Conservation (phyloP, 2,888 invertebrate species). For the Leptinotarsa peninsularis region DNA sequence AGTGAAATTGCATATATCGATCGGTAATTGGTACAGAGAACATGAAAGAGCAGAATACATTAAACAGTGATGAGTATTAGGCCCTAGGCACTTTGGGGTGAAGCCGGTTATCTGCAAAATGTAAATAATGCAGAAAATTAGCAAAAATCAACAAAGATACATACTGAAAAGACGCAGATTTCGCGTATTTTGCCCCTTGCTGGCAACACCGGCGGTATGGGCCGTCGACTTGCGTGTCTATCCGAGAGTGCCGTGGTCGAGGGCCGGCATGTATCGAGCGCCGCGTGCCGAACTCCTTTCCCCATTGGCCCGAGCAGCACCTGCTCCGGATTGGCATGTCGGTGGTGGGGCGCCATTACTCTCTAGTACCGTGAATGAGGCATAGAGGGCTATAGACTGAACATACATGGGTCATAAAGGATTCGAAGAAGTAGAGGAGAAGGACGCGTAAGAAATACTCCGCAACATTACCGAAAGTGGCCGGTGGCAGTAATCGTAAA, state of each 20-base stretch:
- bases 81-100: too few relatives aligned
- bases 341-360: constrained; percentile 68
- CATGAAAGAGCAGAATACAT: too few relatives aligned
- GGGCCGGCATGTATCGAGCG: constrained; percentile 50
- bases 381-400: constrained; percentile 86
- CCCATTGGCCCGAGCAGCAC: constrained; percentile 69
- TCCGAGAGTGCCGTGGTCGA: constrained; percentile 38
- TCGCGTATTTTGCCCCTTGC: too few relatives aligned
- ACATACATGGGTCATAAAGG: constrained; percentile 89
- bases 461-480: constrained; percentile 60
- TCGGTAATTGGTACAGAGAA: too few relatives aligned
- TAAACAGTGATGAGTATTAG: too few relatives aligned
- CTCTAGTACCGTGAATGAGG: constrained; percentile 75
- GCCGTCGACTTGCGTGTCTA: constrained; percentile 20
- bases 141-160: too few relatives aligned
- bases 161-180: too few relatives aligned
- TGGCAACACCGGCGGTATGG: not conserved
- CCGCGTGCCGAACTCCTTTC: constrained; percentile 55
- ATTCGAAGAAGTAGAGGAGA: constrained; percentile 80
- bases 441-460: constrained; percentile 70
- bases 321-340: constrained; percentile 67
- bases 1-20: too few relatives aligned
- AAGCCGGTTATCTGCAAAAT: too few relatives aligned
- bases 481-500: constrained; percentile 59
- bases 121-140: too few relatives aligned